These are phyloP conservation scores for Epinotia bilunana DNA, from an alignment of 2,888 invertebrate genomes.

Conservation along the genomic window DNA sequence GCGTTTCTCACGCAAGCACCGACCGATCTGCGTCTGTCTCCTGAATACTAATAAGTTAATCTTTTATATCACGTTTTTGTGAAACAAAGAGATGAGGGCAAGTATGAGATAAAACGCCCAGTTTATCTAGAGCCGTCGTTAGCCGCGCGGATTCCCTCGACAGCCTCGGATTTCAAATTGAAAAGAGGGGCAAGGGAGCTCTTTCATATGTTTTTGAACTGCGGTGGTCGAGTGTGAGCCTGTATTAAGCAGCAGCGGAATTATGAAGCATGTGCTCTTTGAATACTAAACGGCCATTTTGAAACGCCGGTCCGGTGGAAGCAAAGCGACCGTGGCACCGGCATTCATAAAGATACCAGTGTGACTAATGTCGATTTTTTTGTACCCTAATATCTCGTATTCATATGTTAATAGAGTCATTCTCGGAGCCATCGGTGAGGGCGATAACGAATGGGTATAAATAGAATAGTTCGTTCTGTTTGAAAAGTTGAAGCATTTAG, in stretches of 20 bases:
- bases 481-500: conserved; percentile 31
- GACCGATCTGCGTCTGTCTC: conserved; percentile 64
- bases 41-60: conserved; percentile 83
- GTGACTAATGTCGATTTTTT: conserved; percentile 65
- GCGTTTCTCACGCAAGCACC: conserved; percentile 67
- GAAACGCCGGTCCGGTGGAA: conserved; percentile 64
- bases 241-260: conserved; percentile 80
- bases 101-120: conserved; percentile 72
- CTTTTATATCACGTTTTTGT: conserved; percentile 82
- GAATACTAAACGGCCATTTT: conserved; percentile 78
- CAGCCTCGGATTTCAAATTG: conserved; percentile 50
- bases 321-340: conserved; percentile 56
- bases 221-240: conserved; percentile 76
- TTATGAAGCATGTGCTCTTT: conserved; percentile 80
- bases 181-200: conserved; percentile 53
- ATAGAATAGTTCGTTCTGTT: conserved; percentile 27
- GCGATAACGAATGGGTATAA: conserved; percentile 44
- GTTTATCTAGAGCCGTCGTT: conserved; percentile 58
- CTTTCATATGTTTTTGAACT: conserved; percentile 60
- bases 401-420: conserved; percentile 69
- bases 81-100: conserved; percentile 81
- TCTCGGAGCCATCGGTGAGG: conserved; percentile 49
- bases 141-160: conserved; percentile 49
- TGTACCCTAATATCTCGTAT: conserved; percentile 51
- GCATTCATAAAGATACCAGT: conserved; percentile 59